Conservation (phyloP, 2,797 vertebrate species). For the Nyctalus aviator region DNA sequence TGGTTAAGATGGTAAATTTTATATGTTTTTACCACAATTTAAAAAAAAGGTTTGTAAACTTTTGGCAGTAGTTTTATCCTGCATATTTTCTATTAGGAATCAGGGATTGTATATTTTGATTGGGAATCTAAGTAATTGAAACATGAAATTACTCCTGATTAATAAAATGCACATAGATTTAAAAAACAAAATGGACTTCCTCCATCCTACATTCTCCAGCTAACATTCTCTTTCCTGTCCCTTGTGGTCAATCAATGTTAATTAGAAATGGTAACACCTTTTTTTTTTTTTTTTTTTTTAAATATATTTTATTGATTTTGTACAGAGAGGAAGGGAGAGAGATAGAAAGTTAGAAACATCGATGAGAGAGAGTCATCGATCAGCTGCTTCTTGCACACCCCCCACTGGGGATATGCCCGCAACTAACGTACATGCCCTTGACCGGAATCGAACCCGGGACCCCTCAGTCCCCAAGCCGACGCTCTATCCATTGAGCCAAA, state of each 20-base stretch:
- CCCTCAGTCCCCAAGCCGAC: too few relatives aligned
- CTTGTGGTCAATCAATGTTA: neutral
- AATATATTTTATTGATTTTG: too few relatives aligned
- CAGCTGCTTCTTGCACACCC: too few relatives aligned
- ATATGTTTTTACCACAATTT: neutral
- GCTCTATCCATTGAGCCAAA: too few relatives aligned
- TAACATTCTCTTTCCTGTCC: neutral
- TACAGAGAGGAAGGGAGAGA: too few relatives aligned
- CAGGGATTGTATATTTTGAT: neutral
- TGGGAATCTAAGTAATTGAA: neutral
- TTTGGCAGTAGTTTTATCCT: neutral
- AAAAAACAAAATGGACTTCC: neutral
- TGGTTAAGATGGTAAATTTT: neutral
- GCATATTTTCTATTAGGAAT: slow-evolving; percentile 13
- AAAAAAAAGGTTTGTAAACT: neutral
- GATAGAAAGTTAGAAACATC: too few relatives aligned
- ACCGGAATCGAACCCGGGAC: too few relatives aligned
- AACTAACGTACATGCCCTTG: too few relatives aligned
- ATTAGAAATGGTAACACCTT: neutral
- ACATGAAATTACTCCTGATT: neutral
- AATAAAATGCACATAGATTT: neutral
- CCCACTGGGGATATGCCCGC: too few relatives aligned
- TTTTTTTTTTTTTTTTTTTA: too few relatives aligned
- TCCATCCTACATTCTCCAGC: neutral
- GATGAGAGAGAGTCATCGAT: too few relatives aligned